Conservation (phyloP, 2,888 invertebrate species). For the Pyrrhosoma nymphula region DNA sequence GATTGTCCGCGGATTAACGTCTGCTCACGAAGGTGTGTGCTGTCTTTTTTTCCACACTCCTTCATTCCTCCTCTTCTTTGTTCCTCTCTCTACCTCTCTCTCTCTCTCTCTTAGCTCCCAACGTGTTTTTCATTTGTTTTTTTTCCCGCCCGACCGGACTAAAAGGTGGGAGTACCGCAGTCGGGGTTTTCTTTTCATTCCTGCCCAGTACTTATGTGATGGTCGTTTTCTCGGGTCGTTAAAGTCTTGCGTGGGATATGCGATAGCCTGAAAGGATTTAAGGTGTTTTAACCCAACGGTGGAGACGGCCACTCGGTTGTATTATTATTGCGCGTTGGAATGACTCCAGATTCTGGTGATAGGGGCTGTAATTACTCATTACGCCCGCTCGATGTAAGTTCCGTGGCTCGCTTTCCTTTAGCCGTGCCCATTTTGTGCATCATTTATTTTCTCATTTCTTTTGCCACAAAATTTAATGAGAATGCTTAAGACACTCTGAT, state of each 20-base stretch:
- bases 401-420: not conserved
- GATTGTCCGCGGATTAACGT: slow-evolving; percentile 36
- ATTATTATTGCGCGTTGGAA: not conserved
- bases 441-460: not conserved
- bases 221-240: slow-evolving; percentile 31
- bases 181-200: not conserved
- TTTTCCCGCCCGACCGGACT: not conserved
- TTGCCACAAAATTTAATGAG: not conserved
- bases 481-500: too few species aligned
- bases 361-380: not conserved
- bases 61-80: not conserved
- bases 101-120: not conserved
- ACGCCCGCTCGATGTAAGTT: not conserved
- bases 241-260: not conserved
- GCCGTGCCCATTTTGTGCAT: not conserved
- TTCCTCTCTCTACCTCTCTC: not conserved
- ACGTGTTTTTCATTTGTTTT: not conserved
- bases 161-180: not conserved
- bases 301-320: not conserved
- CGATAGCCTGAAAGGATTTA: not conserved
- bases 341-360: not conserved
- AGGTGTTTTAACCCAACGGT: not conserved
- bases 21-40: not conserved
- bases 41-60: not conserved
- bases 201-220: not conserved